A percentile compares a stretch with the other conserved stretches of the same genome.
Conservation (phyloP, 2,113 vertebrate genomes). For the Ochotona curzoniae region DNA sequence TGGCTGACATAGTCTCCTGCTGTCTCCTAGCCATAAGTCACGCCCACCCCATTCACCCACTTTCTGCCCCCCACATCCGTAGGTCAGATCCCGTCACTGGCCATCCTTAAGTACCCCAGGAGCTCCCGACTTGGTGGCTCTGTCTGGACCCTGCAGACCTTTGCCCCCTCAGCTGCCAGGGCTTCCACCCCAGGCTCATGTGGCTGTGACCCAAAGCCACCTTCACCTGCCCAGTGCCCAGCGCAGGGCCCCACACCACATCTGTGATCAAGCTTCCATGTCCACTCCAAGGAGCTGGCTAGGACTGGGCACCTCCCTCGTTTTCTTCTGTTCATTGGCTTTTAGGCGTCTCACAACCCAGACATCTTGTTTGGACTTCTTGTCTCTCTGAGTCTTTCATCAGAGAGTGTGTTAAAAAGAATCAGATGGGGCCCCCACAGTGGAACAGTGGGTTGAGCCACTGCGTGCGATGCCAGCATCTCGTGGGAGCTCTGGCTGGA, state of each 20-base stretch:
- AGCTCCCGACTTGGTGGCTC: no score
- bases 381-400: no score
- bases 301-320: no score
- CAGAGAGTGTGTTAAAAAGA: no score
- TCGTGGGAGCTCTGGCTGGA: no score
- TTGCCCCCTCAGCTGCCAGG: accelerated
- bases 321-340: background rate
- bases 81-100: no score
- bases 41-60: background rate
- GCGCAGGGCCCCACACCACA: background rate
- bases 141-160: background rate
- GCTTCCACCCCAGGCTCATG: accelerated
- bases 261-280: background rate
- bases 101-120: background rate
- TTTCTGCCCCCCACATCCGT: background rate
- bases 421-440: no score
- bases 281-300: no score
- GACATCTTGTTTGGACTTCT: background rate
- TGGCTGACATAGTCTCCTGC: accelerated
- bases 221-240: background rate
- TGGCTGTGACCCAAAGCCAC: background rate
- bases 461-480: no score
- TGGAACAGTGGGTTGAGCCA: no score
- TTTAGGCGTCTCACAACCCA: background rate
- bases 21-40: background rate